A percentile compares a stretch with the other conserved stretches of the same genome.
phyloP scores from a whole-genome alignment of 2,888 invertebrate species.

The Eurois occulta region DNA sequence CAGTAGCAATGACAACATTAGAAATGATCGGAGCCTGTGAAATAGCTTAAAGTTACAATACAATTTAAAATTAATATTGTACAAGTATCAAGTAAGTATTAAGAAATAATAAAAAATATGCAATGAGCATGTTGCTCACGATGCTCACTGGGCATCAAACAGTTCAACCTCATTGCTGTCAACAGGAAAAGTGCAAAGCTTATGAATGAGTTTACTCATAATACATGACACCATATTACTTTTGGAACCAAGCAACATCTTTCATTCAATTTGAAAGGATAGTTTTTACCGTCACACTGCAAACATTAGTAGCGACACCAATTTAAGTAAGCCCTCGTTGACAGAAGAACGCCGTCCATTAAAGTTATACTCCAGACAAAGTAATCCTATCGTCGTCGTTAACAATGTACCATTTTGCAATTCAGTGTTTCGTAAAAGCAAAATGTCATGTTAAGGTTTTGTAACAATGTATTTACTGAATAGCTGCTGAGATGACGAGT shows the following conservation, averaged over 20 bases:
- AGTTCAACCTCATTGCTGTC: background rate
- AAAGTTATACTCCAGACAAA: background rate
- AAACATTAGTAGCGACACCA: background rate
- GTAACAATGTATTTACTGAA: too few relatives aligned
- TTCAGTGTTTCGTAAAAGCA: constrained; percentile 3
- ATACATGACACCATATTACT: background rate
- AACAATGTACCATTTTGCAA: background rate
- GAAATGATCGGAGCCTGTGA: too few relatives aligned
- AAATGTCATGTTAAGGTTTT: background rate
- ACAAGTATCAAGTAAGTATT: background rate
- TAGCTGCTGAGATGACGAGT: background rate
- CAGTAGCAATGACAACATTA: background rate
- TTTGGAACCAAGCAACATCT: background rate
- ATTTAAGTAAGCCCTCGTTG: background rate
- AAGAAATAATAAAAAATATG: background rate
- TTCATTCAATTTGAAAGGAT: constrained; percentile 3
- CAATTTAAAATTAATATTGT: background rate
- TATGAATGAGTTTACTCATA: background rate
- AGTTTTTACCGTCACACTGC: background rate
- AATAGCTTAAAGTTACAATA: background rate
- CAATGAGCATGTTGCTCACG: background rate
- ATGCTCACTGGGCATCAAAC: background rate
- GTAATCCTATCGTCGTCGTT: background rate
- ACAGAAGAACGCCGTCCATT: background rate
- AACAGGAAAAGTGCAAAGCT: background rate